A percentile compares a stretch with the other conserved stretches of the same genome.
phyloP scores from a whole-genome alignment of 1,140 invertebrate genomes.

The Melitaea cinxia region DNA sequence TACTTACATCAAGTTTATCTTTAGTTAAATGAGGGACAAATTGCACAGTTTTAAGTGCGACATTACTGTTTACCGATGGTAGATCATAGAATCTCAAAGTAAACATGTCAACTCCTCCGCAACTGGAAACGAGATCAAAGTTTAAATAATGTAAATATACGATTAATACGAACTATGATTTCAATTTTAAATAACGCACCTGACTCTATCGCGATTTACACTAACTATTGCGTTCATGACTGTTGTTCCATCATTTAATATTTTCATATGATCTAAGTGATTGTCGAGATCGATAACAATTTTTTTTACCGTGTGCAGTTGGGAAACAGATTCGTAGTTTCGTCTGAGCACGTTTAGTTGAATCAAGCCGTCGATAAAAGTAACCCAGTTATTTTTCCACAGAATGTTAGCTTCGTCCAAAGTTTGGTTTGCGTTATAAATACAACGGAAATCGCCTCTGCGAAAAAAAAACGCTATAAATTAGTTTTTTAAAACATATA shows the following conservation, averaged over 20 bases:
- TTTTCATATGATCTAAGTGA: constrained; percentile 7
- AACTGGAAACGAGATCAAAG: constrained; percentile 26
- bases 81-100: constrained; percentile 31
- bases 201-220: constrained; percentile 18
- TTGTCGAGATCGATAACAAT: constrained; percentile 41
- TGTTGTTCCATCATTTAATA: background rate
- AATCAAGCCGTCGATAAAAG: constrained; percentile 47
- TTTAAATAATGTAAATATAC: constrained; percentile 1
- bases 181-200: constrained; percentile 21
- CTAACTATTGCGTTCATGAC: constrained; percentile 20
- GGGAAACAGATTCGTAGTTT: constrained; percentile 33
- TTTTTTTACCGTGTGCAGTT: constrained; percentile 40
- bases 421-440: constrained; percentile 40
- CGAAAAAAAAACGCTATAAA: constrained; percentile 23
- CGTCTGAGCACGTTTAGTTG: constrained; percentile 43
- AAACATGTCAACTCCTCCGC: constrained; percentile 38
- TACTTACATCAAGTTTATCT: background rate
- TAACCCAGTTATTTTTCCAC: constrained; percentile 54
- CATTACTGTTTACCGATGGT: constrained; percentile 15
- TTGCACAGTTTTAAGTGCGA: constrained; percentile 35
- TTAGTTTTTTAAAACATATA: no score
- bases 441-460: constrained; percentile 47
- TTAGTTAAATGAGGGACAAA: constrained; percentile 28
- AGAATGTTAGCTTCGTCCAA: constrained; percentile 40
- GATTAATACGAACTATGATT: background rate